phyloP scores from a whole-genome alignment of 2,797 vertebrate species.

The Peromyscus aztecus region DNA sequence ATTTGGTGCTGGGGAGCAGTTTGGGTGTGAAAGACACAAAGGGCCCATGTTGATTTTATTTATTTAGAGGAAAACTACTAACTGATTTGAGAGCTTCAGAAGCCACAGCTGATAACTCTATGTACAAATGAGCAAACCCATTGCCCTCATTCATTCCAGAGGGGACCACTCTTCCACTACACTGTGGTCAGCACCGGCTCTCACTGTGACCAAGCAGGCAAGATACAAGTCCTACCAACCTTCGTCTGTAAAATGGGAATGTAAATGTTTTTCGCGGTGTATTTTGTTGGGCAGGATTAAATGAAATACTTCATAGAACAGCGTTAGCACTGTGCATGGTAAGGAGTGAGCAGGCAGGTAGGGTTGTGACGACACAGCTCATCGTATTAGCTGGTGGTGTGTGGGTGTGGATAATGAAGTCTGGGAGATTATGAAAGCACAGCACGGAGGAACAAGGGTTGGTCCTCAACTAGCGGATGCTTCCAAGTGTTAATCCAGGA shows the following conservation, averaged over 20 bases:
- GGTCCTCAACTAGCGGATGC: neutral
- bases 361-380: neutral
- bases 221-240: neutral
- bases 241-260: constrained; percentile 26
- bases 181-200: no score
- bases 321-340: no score
- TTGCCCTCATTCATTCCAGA: neutral
- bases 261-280: neutral
- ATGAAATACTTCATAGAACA: neutral
- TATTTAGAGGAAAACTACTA: constrained; percentile 34
- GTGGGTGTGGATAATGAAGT: neutral
- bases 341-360: neutral
- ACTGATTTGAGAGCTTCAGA: constrained; percentile 17
- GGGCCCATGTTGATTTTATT: neutral
- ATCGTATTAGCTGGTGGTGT: neutral
- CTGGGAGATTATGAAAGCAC: neutral
- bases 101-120: constrained; percentile 20
- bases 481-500: constrained; percentile 29
- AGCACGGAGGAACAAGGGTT: neutral
- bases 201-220: neutral
- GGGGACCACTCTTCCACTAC: neutral
- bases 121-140: neutral
- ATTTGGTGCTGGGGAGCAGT: neutral
- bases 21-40: neutral
- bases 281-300: neutral